Conservation (phyloP, 2,113 vertebrate species). For the Marmota monax region DNA sequence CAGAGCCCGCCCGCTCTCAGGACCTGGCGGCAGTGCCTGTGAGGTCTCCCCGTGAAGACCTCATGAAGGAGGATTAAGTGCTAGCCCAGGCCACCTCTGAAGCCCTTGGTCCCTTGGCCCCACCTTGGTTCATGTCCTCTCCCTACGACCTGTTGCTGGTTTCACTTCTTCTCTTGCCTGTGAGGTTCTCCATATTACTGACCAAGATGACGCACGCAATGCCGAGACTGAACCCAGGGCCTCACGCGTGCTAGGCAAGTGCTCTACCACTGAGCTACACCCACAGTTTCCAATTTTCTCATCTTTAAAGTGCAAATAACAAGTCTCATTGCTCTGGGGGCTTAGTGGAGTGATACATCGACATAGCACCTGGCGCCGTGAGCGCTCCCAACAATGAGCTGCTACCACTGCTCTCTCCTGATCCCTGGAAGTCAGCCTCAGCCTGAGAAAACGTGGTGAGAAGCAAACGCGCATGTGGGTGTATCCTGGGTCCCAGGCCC, state of each 20-base stretch:
- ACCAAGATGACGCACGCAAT: background rate
- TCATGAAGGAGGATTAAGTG: background rate
- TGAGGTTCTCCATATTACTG: background rate
- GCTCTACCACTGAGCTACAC: background rate
- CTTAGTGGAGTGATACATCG: background rate
- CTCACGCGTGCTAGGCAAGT: background rate
- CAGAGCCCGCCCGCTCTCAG: background rate
- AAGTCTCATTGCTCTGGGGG: background rate
- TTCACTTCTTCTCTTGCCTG: background rate
- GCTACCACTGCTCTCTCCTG: background rate
- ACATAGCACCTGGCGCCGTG: background rate
- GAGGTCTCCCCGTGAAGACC: background rate
- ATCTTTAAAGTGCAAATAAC: background rate
- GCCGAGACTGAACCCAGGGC: background rate
- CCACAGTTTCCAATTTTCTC: background rate
- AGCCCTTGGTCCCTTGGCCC: background rate
- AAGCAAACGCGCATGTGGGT: background rate
- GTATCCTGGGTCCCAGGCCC: background rate
- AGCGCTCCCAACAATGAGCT: background rate
- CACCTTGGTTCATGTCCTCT: background rate
- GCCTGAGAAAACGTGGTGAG: background rate
- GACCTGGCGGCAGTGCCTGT: background rate
- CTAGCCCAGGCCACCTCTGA: background rate
- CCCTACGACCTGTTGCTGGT: background rate
- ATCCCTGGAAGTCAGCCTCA: background rate